Percentiles rank a stretch among this genome's conserved stretches.
Conservation (phyloP, 2,797 vertebrate species). For the Amblyraja radiata region DNA sequence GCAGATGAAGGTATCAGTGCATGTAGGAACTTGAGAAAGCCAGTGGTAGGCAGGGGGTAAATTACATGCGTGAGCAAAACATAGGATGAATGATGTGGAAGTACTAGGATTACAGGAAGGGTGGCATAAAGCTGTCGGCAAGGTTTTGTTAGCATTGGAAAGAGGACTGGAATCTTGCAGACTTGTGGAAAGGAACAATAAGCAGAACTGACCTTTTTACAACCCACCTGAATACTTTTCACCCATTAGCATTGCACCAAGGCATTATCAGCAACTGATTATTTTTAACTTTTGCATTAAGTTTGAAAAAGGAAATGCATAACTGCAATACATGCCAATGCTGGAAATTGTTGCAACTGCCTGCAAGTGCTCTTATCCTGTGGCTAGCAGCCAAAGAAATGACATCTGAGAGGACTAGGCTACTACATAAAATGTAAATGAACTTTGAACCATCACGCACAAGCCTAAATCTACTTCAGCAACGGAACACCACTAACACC, state of each 20-base stretch:
- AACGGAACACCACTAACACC: no score
- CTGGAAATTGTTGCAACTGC: neutral
- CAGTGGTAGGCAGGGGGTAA: no score
- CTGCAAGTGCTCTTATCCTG: neutral
- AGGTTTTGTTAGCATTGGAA: conserved; percentile 47
- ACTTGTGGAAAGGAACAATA: conserved; percentile 45
- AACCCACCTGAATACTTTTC: neutral
- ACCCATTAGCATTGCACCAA: neutral
- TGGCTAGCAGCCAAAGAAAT: neutral
- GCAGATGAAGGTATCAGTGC: neutral
- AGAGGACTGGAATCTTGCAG: conserved; percentile 36
- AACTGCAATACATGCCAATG: neutral
- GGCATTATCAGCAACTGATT: neutral
- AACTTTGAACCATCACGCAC: neutral
- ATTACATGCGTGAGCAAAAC: no score
- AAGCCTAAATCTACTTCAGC: no score
- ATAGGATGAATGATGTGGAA: neutral
- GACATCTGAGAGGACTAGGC: neutral
- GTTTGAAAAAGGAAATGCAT: neutral
- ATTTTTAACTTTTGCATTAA: neutral
- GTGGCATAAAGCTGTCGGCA: conserved; percentile 46
- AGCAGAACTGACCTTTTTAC: neutral
- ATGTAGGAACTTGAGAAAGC: neutral
- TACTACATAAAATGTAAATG: neutral
- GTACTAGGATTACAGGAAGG: neutral